phyloP scores from a whole-genome alignment of 2,888 invertebrate species.

The Trissonchulus sp. region DNA sequence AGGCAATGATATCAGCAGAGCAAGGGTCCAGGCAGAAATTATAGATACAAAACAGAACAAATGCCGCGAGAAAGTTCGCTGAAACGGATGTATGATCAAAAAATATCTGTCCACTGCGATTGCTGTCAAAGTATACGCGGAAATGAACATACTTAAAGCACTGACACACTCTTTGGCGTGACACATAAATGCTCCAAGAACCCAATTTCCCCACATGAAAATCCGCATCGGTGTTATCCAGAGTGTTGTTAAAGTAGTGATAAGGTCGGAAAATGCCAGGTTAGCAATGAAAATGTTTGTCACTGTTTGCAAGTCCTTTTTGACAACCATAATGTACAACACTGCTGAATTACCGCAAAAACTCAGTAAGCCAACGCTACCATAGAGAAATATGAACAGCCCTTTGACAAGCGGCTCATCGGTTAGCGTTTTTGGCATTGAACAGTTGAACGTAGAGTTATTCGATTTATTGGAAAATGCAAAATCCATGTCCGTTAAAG shows the following conservation, averaged over 20 bases:
- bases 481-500: too few species aligned
- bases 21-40: too few species aligned
- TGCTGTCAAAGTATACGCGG: constrained; percentile 1
- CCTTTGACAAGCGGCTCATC: too few species aligned
- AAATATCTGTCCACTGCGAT: constrained; percentile 12
- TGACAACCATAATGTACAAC: not conserved
- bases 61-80: too few species aligned
- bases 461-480: too few species aligned
- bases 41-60: too few species aligned
- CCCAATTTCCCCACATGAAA: not conserved
- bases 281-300: not conserved
- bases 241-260: not conserved
- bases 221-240: constrained; percentile 3
- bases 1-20: too few species aligned
- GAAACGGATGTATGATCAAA: constrained; percentile 9
- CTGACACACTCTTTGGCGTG: not conserved
- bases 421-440: too few species aligned
- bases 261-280: constrained; percentile 7
- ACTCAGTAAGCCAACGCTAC: not conserved
- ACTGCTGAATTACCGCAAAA: not conserved
- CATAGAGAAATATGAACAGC: not conserved
- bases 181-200: not conserved
- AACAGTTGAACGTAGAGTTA: too few species aligned
- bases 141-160: not conserved
- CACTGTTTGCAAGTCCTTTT: constrained; percentile 3